Evolutionary conservation across 2,888 invertebrate genomes (phyloP).

Genomic region (Drosophila planitibia): DNA sequence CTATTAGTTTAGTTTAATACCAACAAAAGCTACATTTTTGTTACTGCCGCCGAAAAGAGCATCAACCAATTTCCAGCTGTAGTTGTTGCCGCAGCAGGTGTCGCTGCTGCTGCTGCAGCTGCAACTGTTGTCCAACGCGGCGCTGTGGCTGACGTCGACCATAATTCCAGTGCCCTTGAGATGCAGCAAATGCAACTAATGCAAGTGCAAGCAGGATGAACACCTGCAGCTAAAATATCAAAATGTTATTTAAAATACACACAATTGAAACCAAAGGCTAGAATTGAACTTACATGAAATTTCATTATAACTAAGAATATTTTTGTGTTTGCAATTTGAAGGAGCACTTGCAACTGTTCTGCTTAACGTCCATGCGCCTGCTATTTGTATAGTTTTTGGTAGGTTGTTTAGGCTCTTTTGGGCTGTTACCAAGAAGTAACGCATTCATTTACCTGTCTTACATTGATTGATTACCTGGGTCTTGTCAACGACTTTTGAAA

Average conservation of each 20-base stretch:
- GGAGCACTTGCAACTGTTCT: slow-evolving; percentile 28
- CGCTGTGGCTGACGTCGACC: not conserved
- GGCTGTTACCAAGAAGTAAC: slow-evolving; percentile 10
- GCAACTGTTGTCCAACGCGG: not conserved
- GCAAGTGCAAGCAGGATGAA: slow-evolving; percentile 4
- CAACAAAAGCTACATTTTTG: slow-evolving; percentile 1
- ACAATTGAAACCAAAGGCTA: not conserved
- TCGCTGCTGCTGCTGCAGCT: slow-evolving; percentile 5
- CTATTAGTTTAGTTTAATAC: not conserved
- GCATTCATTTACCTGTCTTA: slow-evolving; percentile 1
- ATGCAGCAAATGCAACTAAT: not conserved
- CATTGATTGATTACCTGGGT: not conserved
- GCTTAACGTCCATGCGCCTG: not conserved
- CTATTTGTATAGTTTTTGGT: slow-evolving; percentile 43
- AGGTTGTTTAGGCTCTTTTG: not conserved
- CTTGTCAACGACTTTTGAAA: not conserved
- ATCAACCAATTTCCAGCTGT: slow-evolving; percentile 16
- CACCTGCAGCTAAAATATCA: not conserved
- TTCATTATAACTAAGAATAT: slow-evolving; percentile 36
- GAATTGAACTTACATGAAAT: slow-evolving; percentile 36
- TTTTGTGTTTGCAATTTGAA: not conserved
- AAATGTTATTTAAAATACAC: not conserved
- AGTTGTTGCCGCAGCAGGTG: slow-evolving; percentile 1
- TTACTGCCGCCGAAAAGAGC: not conserved
- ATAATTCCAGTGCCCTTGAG: not conserved